Evolutionary conservation across 2,797 vertebrate species (phyloP).

Genomic region (Ataeniobius toweri): DNA sequence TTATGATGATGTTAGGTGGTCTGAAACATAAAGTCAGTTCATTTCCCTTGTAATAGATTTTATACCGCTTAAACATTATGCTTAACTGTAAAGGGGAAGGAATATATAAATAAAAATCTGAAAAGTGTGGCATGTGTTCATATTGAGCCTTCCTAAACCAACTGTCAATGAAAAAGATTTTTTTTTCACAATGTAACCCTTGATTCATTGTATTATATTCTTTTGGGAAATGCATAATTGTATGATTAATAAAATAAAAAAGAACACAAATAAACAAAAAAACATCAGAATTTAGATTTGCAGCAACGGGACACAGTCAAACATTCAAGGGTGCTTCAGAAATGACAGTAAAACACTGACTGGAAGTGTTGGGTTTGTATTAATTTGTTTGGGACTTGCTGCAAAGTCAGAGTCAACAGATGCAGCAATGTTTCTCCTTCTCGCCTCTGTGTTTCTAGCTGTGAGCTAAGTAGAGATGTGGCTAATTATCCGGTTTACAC

Average conservation of each 20-base stretch:
- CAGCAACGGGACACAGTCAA: too few relatives aligned
- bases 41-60: not conserved
- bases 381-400: constrained; percentile 44
- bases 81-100: not conserved
- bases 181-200: not conserved
- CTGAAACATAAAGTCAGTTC: not conserved
- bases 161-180: not conserved
- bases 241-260: not conserved
- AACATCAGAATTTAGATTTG: not conserved
- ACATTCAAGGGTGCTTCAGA: not conserved
- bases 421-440: constrained; percentile 36
- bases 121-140: not conserved
- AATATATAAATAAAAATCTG: not conserved
- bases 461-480: constrained; percentile 63
- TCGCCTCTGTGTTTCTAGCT: constrained; percentile 53
- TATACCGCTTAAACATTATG: not conserved
- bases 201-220: not conserved
- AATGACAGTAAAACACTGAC: constrained; percentile 11
- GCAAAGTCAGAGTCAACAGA: constrained; percentile 46
- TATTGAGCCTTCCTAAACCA: not conserved
- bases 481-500: constrained; percentile 72
- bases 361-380: constrained; percentile 38
- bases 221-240: not conserved
- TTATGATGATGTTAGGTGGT: not conserved
- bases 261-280: not conserved